phyloP scores from a whole-genome alignment of 2,113 vertebrate species.

The Redunca redunca region DNA sequence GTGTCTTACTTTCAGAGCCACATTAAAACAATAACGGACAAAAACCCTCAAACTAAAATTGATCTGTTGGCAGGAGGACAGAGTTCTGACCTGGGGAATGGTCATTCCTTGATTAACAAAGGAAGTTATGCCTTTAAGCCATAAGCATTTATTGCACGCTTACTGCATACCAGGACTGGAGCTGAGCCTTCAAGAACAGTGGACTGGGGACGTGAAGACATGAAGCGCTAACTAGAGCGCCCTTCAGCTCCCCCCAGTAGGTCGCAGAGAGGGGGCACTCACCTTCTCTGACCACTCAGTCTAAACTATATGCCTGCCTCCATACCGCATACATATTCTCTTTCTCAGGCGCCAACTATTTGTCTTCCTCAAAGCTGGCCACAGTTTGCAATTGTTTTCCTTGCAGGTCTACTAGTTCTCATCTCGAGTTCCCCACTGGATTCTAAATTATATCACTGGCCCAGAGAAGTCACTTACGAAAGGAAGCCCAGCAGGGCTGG shows the following conservation, averaged over 20 bases:
- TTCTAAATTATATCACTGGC: neutral
- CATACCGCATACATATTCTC: fast-evolving
- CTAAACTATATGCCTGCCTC: neutral
- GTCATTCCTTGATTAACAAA: neutral
- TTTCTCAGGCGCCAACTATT: neutral
- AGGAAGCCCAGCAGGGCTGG: neutral
- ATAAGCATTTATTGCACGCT: neutral
- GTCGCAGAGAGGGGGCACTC: neutral
- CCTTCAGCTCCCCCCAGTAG: neutral
- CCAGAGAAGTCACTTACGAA: neutral
- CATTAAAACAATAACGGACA: neutral
- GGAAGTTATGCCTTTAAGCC: neutral
- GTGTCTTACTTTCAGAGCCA: neutral
- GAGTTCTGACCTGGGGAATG: neutral
- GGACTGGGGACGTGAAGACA: too few species aligned
- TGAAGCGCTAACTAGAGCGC: neutral
- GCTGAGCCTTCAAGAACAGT: neutral
- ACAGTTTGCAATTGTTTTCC: neutral
- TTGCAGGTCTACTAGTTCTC: neutral
- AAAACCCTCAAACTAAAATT: neutral
- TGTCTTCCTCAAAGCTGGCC: neutral
- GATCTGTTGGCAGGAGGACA: neutral
- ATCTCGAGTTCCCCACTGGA: neutral
- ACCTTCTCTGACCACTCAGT: neutral
- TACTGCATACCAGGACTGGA: neutral